phyloP scores from a whole-genome alignment of 1,140 invertebrate genomes.

The Orius insidiosus region DNA sequence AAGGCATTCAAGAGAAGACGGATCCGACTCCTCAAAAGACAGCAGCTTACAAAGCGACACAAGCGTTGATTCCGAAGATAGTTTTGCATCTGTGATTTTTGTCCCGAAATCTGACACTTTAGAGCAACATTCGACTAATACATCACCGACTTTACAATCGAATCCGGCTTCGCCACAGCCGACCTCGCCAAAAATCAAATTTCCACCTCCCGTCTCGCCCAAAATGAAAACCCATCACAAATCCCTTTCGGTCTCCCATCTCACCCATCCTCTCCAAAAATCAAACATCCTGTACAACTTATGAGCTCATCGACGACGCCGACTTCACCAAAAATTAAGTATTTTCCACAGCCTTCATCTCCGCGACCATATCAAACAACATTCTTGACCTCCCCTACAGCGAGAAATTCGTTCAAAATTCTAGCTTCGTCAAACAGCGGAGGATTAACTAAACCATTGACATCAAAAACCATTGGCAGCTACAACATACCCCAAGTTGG shows the following conservation, averaged over 20 bases:
- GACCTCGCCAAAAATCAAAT: slow-evolving; percentile 37
- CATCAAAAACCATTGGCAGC: not conserved
- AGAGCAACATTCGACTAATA: slow-evolving; percentile 36
- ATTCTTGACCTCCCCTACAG: slow-evolving; percentile 17
- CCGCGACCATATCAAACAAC: slow-evolving; percentile 22
- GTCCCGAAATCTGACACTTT: slow-evolving; percentile 46
- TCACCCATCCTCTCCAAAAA: slow-evolving; percentile 44
- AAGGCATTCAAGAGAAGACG: slow-evolving; percentile 58
- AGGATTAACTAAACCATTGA: not conserved
- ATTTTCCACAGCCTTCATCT: slow-evolving; percentile 31
- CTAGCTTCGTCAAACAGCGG: slow-evolving; percentile 13
- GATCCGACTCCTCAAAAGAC: slow-evolving; percentile 80
- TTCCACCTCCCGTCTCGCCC: slow-evolving; percentile 23
- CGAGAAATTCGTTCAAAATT: slow-evolving; percentile 14
- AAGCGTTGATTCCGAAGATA: slow-evolving; percentile 81
- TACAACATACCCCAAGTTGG: not conserved
- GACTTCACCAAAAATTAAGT: slow-evolving; percentile 40
- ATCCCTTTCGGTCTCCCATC: slow-evolving; percentile 26
- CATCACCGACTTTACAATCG: slow-evolving; percentile 23
- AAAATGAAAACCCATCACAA: slow-evolving; percentile 18
- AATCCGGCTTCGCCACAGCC: slow-evolving; percentile 34
- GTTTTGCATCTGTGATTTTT: slow-evolving; percentile 78
- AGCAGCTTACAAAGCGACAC: slow-evolving; percentile 83
- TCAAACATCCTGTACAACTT: slow-evolving; percentile 28
- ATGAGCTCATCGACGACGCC: slow-evolving; percentile 28